A percentile compares a stretch with the other conserved stretches of the same genome.
phyloP scores from a whole-genome alignment of 1,140 invertebrate species.

The Penaeus chinensis region DNA sequence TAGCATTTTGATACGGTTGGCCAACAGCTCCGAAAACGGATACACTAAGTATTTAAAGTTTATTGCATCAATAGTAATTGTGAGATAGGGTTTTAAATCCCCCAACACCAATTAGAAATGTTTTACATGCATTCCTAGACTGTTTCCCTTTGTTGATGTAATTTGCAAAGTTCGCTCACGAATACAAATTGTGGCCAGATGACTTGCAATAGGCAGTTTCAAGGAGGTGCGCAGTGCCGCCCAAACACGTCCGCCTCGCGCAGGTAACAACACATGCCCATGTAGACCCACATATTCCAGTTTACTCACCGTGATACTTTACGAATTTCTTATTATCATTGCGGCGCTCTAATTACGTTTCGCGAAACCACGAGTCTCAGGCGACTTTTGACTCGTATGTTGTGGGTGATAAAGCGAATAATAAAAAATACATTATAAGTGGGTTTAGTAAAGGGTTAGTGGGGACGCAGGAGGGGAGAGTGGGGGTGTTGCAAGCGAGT shows the following conservation, averaged over 20 bases:
- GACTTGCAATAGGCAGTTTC: background rate
- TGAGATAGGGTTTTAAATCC: conserved; percentile 42
- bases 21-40: conserved; percentile 1
- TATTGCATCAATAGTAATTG: conserved; percentile 44
- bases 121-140: conserved; percentile 40
- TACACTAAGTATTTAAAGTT: conserved; percentile 38
- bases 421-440: too few species aligned
- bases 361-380: too few species aligned
- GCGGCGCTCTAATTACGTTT: too few species aligned
- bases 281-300: too few species aligned
- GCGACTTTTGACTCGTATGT: too few species aligned
- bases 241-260: too few species aligned
- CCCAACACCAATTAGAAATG: conserved; percentile 38
- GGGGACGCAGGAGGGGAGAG: background rate
- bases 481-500: background rate
- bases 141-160: conserved; percentile 31
- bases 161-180: conserved; percentile 30
- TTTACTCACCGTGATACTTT: too few species aligned
- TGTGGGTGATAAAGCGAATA: too few species aligned
- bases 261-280: too few species aligned
- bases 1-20: conserved; percentile 7
- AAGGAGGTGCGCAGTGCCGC: conserved; percentile 8
- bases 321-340: too few species aligned
- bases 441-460: background rate
- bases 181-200: conserved; percentile 33